Conservation (phyloP, 2,113 vertebrate genomes). For the Echinops telfairi region DNA sequence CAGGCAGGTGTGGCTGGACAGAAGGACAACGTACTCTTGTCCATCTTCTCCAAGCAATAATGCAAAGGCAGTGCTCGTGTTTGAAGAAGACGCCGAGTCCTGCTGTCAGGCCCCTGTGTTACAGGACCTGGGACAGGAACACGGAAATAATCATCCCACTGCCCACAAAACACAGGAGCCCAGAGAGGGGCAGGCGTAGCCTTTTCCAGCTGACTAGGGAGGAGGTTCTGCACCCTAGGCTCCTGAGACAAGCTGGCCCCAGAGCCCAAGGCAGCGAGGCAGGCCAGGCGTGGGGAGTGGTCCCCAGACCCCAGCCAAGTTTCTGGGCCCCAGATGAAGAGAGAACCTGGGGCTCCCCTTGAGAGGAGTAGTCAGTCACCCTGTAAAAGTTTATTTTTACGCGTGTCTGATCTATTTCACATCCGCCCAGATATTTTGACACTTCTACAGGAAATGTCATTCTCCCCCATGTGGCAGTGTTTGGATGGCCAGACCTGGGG, state of each 20-base stretch:
- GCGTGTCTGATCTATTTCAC: slow-evolving; percentile 84
- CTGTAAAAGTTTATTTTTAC: slow-evolving; percentile 84
- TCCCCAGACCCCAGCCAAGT: slow-evolving; percentile 69
- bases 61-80: neutral
- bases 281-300: neutral
- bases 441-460: slow-evolving; percentile 81
- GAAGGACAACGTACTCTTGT: neutral
- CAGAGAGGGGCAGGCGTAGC: neutral
- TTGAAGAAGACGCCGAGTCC: neutral
- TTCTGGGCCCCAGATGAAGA: slow-evolving; percentile 84
- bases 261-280: neutral
- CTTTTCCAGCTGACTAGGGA: neutral
- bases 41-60: neutral
- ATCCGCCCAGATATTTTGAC: slow-evolving; percentile 83
- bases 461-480: slow-evolving; percentile 77
- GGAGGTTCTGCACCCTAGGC: neutral
- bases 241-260: slow-evolving; percentile 6
- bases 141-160: neutral
- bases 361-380: slow-evolving; percentile 80
- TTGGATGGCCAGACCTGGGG: slow-evolving; percentile 71
- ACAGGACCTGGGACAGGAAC: neutral
- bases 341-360: slow-evolving; percentile 63
- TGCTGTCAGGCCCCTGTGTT: neutral
- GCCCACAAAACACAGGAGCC: neutral
- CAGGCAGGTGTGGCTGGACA: neutral